Conservation (phyloP, 2,888 invertebrate species). For the Drosophila paracracens region DNA sequence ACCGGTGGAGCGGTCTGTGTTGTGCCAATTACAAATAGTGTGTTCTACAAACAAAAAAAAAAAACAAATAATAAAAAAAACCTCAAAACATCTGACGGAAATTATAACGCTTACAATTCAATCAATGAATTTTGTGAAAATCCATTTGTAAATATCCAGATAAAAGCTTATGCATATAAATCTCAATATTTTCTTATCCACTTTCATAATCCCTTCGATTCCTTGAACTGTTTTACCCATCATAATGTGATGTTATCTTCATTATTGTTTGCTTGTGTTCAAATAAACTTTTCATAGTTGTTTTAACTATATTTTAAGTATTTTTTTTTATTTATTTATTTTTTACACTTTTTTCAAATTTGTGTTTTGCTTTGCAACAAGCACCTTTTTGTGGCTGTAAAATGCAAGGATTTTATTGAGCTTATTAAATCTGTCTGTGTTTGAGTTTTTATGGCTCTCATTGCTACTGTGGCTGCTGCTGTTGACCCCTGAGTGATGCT, state of each 20-base stretch:
- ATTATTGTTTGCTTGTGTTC: no score
- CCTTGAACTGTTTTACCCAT: no score
- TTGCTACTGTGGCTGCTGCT: slow-evolving; percentile 24
- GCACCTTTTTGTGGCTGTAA: slow-evolving; percentile 20
- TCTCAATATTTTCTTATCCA: background rate
- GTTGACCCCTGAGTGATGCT: slow-evolving; percentile 15
- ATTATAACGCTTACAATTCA: slow-evolving; percentile 48
- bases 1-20: slow-evolving; percentile 1
- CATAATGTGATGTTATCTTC: no score
- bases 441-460: slow-evolving; percentile 32
- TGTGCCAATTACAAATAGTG: slow-evolving; percentile 20
- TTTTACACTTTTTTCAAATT: background rate
- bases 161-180: background rate
- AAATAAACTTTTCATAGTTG: background rate
- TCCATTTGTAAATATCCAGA: background rate
- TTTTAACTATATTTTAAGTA: background rate
- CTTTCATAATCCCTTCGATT: background rate
- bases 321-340: background rate
- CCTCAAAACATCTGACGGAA: slow-evolving; percentile 41
- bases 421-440: slow-evolving; percentile 15
- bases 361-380: slow-evolving; percentile 17
- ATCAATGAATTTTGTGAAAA: slow-evolving; percentile 23
- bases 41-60: slow-evolving; percentile 33
- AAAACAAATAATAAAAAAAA: background rate
- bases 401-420: slow-evolving; percentile 40